Evolutionary conservation across 1,140 invertebrate species (phyloP).

Genomic region (Drosophila novamexicana): DNA sequence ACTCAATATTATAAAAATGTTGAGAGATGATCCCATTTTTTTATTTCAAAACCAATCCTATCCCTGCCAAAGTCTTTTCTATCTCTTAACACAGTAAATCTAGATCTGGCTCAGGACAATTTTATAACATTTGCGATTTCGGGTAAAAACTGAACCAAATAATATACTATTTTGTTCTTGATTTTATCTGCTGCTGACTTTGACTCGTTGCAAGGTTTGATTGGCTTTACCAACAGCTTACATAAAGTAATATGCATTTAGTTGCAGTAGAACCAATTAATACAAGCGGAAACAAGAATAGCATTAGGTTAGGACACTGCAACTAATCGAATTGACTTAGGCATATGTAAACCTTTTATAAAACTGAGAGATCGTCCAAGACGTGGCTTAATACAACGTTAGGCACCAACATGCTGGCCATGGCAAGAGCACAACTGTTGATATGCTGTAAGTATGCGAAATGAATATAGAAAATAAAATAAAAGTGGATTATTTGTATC

Average conservation of each 20-base stretch:
- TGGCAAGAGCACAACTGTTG: neutral
- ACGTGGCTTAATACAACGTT: neutral
- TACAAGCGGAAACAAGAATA: neutral
- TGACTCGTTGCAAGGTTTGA: too few relatives aligned
- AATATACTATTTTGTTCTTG: too few relatives aligned
- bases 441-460: constrained; percentile 1
- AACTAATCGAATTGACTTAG: neutral
- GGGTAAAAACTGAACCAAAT: too few relatives aligned
- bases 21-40: too few relatives aligned
- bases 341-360: neutral
- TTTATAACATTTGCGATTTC: too few relatives aligned
- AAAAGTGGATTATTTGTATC: neutral
- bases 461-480: neutral
- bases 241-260: neutral
- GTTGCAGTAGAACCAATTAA: neutral
- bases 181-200: too few relatives aligned
- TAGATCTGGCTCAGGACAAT: too few relatives aligned
- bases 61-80: too few relatives aligned
- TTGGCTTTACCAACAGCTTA: too few relatives aligned
- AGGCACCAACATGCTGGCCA: neutral
- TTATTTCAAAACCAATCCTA: too few relatives aligned
- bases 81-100: too few relatives aligned
- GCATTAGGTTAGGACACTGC: neutral
- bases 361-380: neutral
- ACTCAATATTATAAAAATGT: too few relatives aligned